Base-by-base conservation (phyloP, 2,888 invertebrate species). In the Sminthurinus aureus region DNA sequence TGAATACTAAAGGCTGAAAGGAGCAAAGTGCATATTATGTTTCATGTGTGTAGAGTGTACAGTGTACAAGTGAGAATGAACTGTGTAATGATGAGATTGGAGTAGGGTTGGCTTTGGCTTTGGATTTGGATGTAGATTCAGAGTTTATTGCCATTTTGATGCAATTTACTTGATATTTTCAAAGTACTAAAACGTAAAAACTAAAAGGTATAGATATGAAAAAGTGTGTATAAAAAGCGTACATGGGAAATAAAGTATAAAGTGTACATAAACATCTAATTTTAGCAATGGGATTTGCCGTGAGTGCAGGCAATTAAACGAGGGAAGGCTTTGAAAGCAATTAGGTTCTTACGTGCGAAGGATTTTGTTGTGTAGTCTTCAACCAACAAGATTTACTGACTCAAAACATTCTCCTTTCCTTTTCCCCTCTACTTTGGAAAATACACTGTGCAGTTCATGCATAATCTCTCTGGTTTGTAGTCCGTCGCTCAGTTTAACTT, bases 261-360 rank as follows among this genome's bases (percentile, higher is more conserved):
- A 26, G 71, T 13, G 1, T 22, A 71, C 6, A 24, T 24, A 26
- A 76, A 76, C 76, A 76, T 81, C 84, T 84, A 84, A 84, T 82
- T 84, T 84, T 84, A 84, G 82, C 77, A 74, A 81, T 26, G 74
- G 81, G 58, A 64, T 71, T 83, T 85, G 52, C 73, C 85, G 85
- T 85, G 85, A 79, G 71, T 66, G 67, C 74, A 74, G 77, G 83
- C 85, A 85, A 85, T 85, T 85, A 85, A 85, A 83, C 51, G 73
- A 75, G 67, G 78, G 58, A 75, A 81, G 83, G 81, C 79, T 85
- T 85, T 83, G 79, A 83, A 83, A 85, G 83, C 85, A 85, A 85
- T 85, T 85, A 85, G 83, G 69, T 83, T 85, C 83, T 85, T 85
- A 83, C 85, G 85, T 85, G 85, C 83, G 79, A 85, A 85, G 79